phyloP scores from a whole-genome alignment of 2,113 vertebrate species.

The cat (Felis catus) region F.catus_Fca126_mat1.0 CM031416.1:18789001-18789500 shows the following conservation, averaged over 20 bases:
- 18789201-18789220: background rate
- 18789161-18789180: background rate
- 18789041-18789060: background rate
- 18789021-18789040: background rate
- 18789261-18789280: constrained; percentile 31
- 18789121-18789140: background rate
- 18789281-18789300: constrained; percentile 12
- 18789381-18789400: background rate
- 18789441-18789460: too few species aligned
- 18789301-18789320: constrained; percentile 20
- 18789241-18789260: background rate
- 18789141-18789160: background rate
- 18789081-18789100: background rate
- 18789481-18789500: too few species aligned
- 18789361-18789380: constrained; percentile 44
- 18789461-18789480: too few species aligned
- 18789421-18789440: too few species aligned
- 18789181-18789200: background rate
- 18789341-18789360: constrained; percentile 35
- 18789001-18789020: background rate
- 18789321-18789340: constrained; percentile 29
- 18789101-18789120: background rate
- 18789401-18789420: too few species aligned
- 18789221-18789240: constrained; percentile 4
- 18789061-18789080: background rate